These are phyloP conservation scores for Agriotes lineatus DNA, from an alignment of 2,888 invertebrate species.

Conservation along the genomic window DNA sequence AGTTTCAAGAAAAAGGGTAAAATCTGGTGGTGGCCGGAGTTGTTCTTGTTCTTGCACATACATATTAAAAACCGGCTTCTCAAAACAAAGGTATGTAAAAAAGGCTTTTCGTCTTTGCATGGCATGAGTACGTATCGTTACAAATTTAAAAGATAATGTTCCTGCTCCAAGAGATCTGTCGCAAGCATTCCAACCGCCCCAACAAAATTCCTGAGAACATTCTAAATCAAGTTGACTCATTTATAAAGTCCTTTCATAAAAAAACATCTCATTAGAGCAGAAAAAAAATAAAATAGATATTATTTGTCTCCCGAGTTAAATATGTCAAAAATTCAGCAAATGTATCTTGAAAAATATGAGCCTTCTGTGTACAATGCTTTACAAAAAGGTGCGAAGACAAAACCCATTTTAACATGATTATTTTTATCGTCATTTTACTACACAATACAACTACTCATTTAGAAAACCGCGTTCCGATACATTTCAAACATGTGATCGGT, in stretches of 20 bases:
- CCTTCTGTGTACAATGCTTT: not conserved
- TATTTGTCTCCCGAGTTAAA: constrained; percentile 1
- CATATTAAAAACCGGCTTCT: not conserved
- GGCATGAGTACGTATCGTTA: constrained; percentile 3
- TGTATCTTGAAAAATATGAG: constrained; percentile 1
- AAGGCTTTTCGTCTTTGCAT: not conserved
- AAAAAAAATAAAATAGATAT: not conserved
- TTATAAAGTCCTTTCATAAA: not conserved
- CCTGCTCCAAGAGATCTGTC: constrained; percentile 1
- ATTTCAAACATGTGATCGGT: no score
- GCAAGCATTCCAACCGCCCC: constrained; percentile 1
- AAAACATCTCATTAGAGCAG: not conserved
- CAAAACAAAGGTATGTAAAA: constrained; percentile 3
- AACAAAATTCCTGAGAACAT: constrained; percentile 3
- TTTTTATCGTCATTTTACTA: no score
- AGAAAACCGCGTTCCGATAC: no score
- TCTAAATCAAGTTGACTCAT: not conserved
- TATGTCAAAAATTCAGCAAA: not conserved
- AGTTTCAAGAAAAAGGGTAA: constrained; percentile 1
- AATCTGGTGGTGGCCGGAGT: constrained; percentile 3
- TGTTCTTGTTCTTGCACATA: not conserved
- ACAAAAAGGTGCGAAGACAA: not conserved
- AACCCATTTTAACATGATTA: not conserved
- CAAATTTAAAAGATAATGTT: constrained; percentile 1
- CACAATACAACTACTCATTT: no score